Percentiles rank a stretch among this genome's conserved stretches.
These are phyloP conservation scores for Yasuhikotakia modesta DNA, from an alignment of 2,797 vertebrate species.

Conservation along the genomic window DNA sequence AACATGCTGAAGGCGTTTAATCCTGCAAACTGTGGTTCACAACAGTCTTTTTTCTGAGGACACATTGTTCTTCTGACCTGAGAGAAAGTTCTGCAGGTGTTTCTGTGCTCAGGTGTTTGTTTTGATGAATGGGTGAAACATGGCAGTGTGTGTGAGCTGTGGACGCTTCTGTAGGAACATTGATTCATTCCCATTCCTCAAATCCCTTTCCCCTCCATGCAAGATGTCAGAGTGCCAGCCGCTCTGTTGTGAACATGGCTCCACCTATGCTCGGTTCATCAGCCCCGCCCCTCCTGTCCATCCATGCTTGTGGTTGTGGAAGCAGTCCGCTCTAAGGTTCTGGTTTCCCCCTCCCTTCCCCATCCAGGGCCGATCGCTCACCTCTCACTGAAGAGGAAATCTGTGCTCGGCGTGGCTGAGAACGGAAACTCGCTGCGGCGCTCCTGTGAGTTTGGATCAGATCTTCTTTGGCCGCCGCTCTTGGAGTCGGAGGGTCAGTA, in stretches of 20 bases:
- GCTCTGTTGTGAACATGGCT: slow-evolving; percentile 26
- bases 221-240: slow-evolving; percentile 25
- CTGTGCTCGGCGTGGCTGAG: slow-evolving; percentile 76
- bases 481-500: slow-evolving; percentile 81
- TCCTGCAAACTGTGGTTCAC: too few species aligned
- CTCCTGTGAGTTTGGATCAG: slow-evolving; percentile 83
- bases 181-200: slow-evolving; percentile 27
- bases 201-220: neutral
- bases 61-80: too few species aligned
- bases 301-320: slow-evolving; percentile 37
- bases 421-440: slow-evolving; percentile 80
- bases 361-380: slow-evolving; percentile 68
- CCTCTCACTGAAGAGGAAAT: slow-evolving; percentile 82
- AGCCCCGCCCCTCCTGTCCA: slow-evolving; percentile 21
- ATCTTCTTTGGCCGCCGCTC: slow-evolving; percentile 82
- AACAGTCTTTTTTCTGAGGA: too few species aligned
- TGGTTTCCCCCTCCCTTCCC: slow-evolving; percentile 56
- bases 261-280: slow-evolving; percentile 42
- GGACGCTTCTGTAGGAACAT: slow-evolving; percentile 31
- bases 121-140: slow-evolving; percentile 35
- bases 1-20: too few species aligned
- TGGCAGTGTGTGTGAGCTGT: slow-evolving; percentile 38
- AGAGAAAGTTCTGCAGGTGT: slow-evolving; percentile 5
- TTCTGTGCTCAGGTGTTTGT: slow-evolving; percentile 9
- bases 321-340: slow-evolving; percentile 53